Evolutionary conservation across 2,113 vertebrate genomes (phyloP), one percentile per base, ranked within the genome.

Genomic region (Motacilla alba): DNA sequence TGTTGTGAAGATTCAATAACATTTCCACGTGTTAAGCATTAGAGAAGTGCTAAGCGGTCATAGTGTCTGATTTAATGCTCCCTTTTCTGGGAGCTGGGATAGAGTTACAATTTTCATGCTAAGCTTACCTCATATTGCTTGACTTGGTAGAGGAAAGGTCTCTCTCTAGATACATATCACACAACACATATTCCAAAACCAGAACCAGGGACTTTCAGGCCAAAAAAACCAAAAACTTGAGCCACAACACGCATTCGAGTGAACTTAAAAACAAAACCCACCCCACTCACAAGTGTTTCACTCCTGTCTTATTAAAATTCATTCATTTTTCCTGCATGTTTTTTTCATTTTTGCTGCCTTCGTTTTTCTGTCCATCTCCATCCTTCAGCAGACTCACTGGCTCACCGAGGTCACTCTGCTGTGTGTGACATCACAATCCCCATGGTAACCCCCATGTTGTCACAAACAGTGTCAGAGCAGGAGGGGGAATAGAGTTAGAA

Each of bases 401-500:
- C 66, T 64, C 59, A 37, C 37, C 49, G 1, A 89, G 87, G 92
- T 88, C 82, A 85, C 60, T 1, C 47, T 53, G 78, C 79, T 59
- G 49, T 30, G 12, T n/a, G 17, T 80, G 90, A 94, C 82, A 88
- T 93, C 95, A 96, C 74, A 80, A 74, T 88, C 76, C 77, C 93
- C 66, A 79, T 37, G 81, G 91, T 73, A 84, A 94, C 55, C 6
- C 1, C 46, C 7, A 11, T 73, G 91, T 91, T 95, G 91, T 83
- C 93, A 92, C 83, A 92, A 94, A 89, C 62, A 64, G 68, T 22
- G 59, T 14, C n/a, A 44, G 1, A 44, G 39, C 3, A 84, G 64
- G 31, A 74, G 30, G 33, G 50, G 63, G 53, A 81, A 80, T 10
- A 26, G 21, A 66, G 33, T 43, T 62, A 66, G 77, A 37, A 77